A percentile compares a stretch with the other conserved stretches of the same genome.
Conservation (phyloP, 2,888 invertebrate species). For the Amblyjoppa proteus region DNA sequence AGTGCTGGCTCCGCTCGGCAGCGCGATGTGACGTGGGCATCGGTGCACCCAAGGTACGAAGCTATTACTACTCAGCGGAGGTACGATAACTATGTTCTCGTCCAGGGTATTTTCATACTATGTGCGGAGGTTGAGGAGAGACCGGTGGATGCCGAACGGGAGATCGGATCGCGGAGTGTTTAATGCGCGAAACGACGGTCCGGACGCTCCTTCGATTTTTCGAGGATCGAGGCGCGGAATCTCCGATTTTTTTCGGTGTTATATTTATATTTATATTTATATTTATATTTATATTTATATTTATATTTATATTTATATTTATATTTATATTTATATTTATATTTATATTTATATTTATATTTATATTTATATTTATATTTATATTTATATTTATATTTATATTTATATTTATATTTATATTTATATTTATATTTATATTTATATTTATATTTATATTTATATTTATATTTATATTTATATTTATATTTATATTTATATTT, state of each 20-base stretch:
- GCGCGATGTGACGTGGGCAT: not conserved
- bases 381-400: too few species aligned
- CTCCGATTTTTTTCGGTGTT: too few species aligned
- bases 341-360: not conserved
- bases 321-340: too few species aligned
- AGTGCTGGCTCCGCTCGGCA: too few species aligned
- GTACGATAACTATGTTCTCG: not conserved
- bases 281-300: too few species aligned
- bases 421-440: too few species aligned
- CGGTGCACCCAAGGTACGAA: not conserved
- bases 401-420: too few species aligned
- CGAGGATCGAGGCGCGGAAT: too few species aligned
- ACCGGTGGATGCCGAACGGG: not conserved
- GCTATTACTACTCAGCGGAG: not conserved
- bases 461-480: too few species aligned
- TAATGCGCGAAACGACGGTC: not conserved
- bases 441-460: too few species aligned
- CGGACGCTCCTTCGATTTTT: not conserved
- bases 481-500: not conserved
- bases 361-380: not conserved
- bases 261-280: too few species aligned
- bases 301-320: too few species aligned
- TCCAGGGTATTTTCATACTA: not conserved
- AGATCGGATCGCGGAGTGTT: not conserved
- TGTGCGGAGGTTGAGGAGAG: not conserved